Evolutionary conservation across 2,797 vertebrate genomes (phyloP).

Genomic region (Danio kyathit): DNA sequence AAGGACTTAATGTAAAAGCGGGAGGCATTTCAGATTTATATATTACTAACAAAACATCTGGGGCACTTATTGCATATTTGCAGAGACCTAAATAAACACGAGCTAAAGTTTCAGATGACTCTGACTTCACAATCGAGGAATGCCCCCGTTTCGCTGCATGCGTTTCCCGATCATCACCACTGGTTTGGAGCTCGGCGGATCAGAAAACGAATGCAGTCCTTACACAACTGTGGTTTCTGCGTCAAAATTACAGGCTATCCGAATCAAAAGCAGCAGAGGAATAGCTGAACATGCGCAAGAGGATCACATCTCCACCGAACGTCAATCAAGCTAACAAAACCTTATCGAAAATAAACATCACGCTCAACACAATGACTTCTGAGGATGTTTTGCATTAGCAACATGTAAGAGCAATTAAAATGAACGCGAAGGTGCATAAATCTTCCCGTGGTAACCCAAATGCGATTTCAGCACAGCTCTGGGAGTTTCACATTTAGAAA

Average conservation of each 20-base stretch:
- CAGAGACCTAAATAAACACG: conserved; percentile 70
- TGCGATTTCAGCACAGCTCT: background rate
- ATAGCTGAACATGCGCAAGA: conserved; percentile 56
- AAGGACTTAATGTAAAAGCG: conserved; percentile 48
- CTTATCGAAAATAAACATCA: conserved; percentile 67
- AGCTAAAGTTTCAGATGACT: conserved; percentile 67
- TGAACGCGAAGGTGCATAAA: conserved; percentile 22
- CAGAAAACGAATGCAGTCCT: conserved; percentile 45
- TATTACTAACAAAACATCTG: conserved; percentile 72
- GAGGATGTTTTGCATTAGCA: background rate
- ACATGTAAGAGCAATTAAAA: background rate
- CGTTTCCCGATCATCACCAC: conserved; percentile 58
- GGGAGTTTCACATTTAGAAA: conserved; percentile 34
- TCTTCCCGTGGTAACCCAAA: conserved; percentile 22
- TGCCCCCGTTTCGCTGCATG: conserved; percentile 52
- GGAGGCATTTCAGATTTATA: conserved; percentile 66
- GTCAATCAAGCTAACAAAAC: conserved; percentile 70
- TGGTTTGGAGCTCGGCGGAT: conserved; percentile 67
- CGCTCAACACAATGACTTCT: conserved; percentile 33
- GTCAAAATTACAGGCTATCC: conserved; percentile 81
- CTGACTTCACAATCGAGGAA: conserved; percentile 69
- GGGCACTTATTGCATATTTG: conserved; percentile 66
- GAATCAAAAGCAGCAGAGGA: conserved; percentile 68
- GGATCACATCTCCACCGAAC: conserved; percentile 61
- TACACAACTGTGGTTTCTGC: conserved; percentile 77